Percentiles rank a stretch among this genome's conserved stretches.
These are phyloP conservation scores for Scolopax bukidnonensis DNA, from an alignment of 2,797 vertebrate genomes.

Conservation along the genomic window DNA sequence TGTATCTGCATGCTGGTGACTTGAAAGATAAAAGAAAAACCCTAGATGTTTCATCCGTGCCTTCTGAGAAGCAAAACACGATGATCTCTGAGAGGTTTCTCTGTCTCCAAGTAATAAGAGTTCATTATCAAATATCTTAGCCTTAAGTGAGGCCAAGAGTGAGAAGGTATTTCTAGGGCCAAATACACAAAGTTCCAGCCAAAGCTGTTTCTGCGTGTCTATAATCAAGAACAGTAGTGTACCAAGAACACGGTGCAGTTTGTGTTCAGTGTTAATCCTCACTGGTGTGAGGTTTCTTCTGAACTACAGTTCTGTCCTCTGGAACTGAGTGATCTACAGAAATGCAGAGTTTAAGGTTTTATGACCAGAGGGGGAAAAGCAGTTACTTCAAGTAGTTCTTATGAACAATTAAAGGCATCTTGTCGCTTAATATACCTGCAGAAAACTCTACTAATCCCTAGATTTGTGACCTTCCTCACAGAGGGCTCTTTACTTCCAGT, in stretches of 20 bases:
- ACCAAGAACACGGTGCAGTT: background rate
- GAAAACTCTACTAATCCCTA: background rate
- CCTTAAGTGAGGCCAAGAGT: background rate
- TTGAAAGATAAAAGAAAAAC: background rate
- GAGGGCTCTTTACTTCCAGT: conserved; percentile 16
- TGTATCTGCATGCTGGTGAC: background rate
- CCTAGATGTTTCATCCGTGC: too few relatives aligned
- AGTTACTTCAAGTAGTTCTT: background rate
- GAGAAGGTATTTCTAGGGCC: background rate
- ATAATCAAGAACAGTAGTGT: background rate
- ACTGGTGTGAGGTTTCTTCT: background rate
- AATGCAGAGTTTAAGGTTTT: background rate
- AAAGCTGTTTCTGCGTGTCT: background rate
- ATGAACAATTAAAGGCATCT: conserved; percentile 1
- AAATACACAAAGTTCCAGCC: background rate
- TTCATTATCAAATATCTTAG: background rate
- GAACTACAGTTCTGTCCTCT: background rate
- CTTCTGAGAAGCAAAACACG: background rate
- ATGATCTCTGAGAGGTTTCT: background rate
- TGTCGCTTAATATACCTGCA: background rate
- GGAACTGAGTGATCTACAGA: background rate
- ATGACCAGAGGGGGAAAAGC: background rate
- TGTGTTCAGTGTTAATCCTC: background rate
- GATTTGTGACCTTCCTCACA: background rate
- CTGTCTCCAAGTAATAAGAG: background rate